Evolutionary conservation across 1,140 invertebrate species (phyloP), one percentile per base, ranked within the genome.

Genomic region (Archivesica marissinica): DNA sequence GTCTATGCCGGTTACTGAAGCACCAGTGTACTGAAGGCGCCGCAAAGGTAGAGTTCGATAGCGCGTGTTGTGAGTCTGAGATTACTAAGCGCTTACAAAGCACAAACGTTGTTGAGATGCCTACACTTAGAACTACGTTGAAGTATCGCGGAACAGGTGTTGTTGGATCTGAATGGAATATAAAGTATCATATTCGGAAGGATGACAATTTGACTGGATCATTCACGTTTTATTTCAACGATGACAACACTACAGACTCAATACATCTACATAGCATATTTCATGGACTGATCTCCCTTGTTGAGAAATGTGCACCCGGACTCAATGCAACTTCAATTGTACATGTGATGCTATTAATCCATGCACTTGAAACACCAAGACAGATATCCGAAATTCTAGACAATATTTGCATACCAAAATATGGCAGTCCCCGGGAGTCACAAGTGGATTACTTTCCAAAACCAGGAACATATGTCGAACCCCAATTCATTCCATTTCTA

Each of bases 381-480:
- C 20, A 64, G 50, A 39, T 84, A 15, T n/a, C 25, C n/a, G 39
- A 74, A 7, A 52, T 56, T 25, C 50, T 81, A 30, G 23, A 72
- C n/a, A 52, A 23, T 15, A 15, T 35, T 9, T 4, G 72, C 13
- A 81, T 81, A 25, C 25, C 52, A 33, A 20, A 64, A 2, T 72
- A 70, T 50, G 30, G 56, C 39, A 38, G 7, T 7, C 0, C 7
- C 11, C 30, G 13, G 4, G 35, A 15, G 11, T 20, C 15, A 28
- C 6, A 17, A 47, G 6, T 15, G n/a, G 33, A 44, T 13, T 39
- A 74, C 33, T 84, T 84, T 64, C 81, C 81, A 52, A n/a, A 44
- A 30, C 68, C 72, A 23, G 81, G 81, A 38, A 84, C 81, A 41
- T 76, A 76, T 39, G 81, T 84, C 23, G 54, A 75, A 47, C 30